Percentiles rank a stretch among this genome's conserved stretches.
These are phyloP conservation scores for Dicrostonyx torquatus DNA, from an alignment of 2,797 vertebrate species.

Conservation along the genomic window DNA sequence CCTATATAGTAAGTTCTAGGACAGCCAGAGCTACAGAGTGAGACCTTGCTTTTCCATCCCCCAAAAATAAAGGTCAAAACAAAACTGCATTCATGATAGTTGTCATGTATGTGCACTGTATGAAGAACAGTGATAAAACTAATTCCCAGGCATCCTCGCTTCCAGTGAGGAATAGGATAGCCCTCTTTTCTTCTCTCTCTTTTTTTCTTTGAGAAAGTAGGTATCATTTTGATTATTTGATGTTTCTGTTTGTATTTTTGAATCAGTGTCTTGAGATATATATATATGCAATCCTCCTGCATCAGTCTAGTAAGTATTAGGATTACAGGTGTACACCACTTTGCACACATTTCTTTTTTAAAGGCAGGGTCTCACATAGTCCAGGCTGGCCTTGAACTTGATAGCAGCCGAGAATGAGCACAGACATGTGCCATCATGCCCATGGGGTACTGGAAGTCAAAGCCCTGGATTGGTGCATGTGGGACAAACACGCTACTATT, in stretches of 20 bases:
- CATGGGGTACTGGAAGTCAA: background rate
- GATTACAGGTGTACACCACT: background rate
- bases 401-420: background rate
- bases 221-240: background rate
- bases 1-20: background rate
- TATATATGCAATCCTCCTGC: background rate
- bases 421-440: background rate
- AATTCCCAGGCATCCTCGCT: background rate
- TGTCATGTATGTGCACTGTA: background rate
- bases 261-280: background rate
- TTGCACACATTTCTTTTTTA: background rate
- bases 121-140: slow-evolving; percentile 13
- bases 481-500: background rate
- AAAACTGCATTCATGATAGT: background rate
- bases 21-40: background rate
- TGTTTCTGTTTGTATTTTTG: background rate
- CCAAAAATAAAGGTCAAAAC: background rate
- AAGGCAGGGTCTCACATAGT: background rate
- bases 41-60: background rate
- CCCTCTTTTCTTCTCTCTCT: background rate
- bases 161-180: background rate
- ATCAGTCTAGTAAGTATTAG: background rate
- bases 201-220: background rate
- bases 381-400: background rate
- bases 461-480: background rate